A percentile compares a stretch with the other conserved stretches of the same genome.
These are phyloP conservation scores for Phrynocephalus versicolor DNA, from an alignment of 2,113 vertebrate genomes.

Conservation along the genomic window DNA sequence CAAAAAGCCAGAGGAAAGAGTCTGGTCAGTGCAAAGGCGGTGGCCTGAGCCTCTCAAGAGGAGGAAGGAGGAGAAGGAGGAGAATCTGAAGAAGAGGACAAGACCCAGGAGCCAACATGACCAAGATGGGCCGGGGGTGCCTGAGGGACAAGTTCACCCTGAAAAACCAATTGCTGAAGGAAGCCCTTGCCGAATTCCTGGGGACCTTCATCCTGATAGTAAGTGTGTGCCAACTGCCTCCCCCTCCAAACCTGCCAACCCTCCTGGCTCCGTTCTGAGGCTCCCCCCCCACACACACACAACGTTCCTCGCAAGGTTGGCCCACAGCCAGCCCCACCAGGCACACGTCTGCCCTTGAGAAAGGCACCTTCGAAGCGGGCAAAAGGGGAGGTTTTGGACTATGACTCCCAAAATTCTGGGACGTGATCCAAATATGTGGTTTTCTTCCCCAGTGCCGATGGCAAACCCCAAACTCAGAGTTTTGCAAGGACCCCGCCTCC, in stretches of 20 bases:
- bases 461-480: too few species aligned
- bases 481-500: too few species aligned
- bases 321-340: not conserved
- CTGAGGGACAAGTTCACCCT: conserved; percentile 83
- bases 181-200: conserved; percentile 91
- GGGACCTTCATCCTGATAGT: conserved; percentile 93
- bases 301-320: not conserved
- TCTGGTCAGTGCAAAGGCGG: too few species aligned
- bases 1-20: not conserved
- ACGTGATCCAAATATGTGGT: too few species aligned
- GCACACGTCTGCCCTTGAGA: too few species aligned
- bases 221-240: conserved; percentile 79
- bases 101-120: conserved; percentile 73
- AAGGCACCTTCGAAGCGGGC: too few species aligned
- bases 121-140: conserved; percentile 70
- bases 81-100: conserved; percentile 24
- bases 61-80: not conserved
- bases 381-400: too few species aligned
- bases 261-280: not conserved
- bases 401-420: too few species aligned
- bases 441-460: too few species aligned
- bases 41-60: not conserved
- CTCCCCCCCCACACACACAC: too few species aligned
- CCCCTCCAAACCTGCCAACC: conserved; percentile 45
- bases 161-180: conserved; percentile 84